phyloP scores from a whole-genome alignment of 2,113 vertebrate genomes.

The Proterorhinus semilunaris region DNA sequence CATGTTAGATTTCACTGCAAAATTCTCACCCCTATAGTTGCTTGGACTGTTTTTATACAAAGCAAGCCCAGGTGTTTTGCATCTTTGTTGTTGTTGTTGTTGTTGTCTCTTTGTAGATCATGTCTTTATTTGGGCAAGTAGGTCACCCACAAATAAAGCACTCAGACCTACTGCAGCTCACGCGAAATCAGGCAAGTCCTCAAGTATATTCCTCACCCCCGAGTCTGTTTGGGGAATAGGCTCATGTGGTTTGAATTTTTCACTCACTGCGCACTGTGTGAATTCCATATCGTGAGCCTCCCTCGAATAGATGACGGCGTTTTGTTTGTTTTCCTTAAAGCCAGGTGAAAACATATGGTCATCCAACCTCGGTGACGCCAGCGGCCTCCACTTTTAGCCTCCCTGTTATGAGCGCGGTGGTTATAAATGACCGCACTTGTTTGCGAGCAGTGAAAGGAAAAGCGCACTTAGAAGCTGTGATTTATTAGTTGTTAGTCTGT shows the following conservation, averaged over 20 bases:
- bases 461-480: conserved; percentile 71
- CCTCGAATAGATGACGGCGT: neutral
- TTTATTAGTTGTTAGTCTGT: conserved; percentile 73
- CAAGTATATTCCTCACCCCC: too few relatives aligned
- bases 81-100: neutral
- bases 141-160: conserved; percentile 66
- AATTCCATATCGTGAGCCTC: neutral
- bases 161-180: conserved; percentile 24
- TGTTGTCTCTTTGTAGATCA: neutral
- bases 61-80: neutral
- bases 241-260: neutral
- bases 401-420: conserved; percentile 39
- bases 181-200: too few relatives aligned
- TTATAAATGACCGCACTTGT: conserved; percentile 73
- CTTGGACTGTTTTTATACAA: neutral
- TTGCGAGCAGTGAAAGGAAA: conserved; percentile 68
- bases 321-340: conserved; percentile 18
- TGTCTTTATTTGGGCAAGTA: conserved; percentile 69
- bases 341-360: conserved; percentile 27
- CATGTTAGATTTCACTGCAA: too few relatives aligned
- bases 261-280: neutral
- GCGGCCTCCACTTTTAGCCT: conserved; percentile 44
- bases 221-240: too few relatives aligned
- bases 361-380: conserved; percentile 55
- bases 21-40: too few relatives aligned